Evolutionary conservation across 2,888 invertebrate species (phyloP).

Genomic region (Ichneumoninae sp.): DNA sequence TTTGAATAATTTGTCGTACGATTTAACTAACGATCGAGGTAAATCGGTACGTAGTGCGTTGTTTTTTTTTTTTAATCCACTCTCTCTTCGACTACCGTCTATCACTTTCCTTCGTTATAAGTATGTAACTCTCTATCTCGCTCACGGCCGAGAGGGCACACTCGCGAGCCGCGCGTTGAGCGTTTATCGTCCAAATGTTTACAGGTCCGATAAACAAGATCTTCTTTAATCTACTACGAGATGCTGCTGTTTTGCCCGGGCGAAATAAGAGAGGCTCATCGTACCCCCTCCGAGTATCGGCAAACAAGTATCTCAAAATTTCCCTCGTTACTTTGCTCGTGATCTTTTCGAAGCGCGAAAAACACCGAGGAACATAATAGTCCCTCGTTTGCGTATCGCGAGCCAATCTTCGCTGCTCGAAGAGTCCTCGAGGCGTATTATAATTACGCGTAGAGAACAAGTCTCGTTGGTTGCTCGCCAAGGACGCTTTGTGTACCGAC

Average conservation of each 20-base stretch:
- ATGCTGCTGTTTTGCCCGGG: constrained; percentile 64
- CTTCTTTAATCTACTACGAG: constrained; percentile 76
- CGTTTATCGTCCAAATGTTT: constrained; percentile 81
- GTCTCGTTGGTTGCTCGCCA: constrained; percentile 39
- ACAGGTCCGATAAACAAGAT: constrained; percentile 77
- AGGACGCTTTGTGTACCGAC: constrained; percentile 32
- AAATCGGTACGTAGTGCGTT: not conserved
- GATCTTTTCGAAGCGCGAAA: constrained; percentile 38
- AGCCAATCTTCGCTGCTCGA: not conserved
- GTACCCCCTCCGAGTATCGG: constrained; percentile 1
- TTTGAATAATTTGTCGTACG: not conserved
- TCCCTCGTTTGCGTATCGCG: not conserved
- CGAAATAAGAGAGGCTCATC: constrained; percentile 57
- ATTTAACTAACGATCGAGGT: not conserved
- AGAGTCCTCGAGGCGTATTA: constrained; percentile 17
- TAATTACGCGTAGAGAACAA: not conserved
- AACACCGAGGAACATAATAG: constrained; percentile 4
- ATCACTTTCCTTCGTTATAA: constrained; percentile 5
- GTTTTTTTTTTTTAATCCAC: constrained; percentile 14
- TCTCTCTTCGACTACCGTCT: constrained; percentile 23
- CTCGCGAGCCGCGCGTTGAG: constrained; percentile 69
- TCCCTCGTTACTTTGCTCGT: constrained; percentile 20
- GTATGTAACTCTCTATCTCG: constrained; percentile 26
- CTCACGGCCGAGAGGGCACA: constrained; percentile 68
- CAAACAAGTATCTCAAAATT: constrained; percentile 51